phyloP scores from a whole-genome alignment of 2,113 vertebrate species.

The Gymnocephalus cernua region DNA sequence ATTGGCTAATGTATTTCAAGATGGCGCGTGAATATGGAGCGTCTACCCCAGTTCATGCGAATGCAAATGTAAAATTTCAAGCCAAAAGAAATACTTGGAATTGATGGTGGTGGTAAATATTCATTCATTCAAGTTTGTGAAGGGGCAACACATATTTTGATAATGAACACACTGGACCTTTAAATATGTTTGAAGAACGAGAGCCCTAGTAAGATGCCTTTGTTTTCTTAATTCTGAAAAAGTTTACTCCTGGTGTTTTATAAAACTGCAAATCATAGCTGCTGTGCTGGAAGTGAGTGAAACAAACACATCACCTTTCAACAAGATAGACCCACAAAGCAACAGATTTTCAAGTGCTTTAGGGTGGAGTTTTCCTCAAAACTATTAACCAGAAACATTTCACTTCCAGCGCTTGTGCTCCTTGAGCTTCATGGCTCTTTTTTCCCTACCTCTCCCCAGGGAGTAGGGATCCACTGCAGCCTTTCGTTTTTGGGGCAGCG shows the following conservation, averaged over 20 bases:
- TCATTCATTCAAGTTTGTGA: too few relatives aligned
- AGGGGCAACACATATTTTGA: too few relatives aligned
- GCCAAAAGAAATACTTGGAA: too few relatives aligned
- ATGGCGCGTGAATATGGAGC: too few relatives aligned
- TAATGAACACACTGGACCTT: too few relatives aligned
- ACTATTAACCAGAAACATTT: neutral
- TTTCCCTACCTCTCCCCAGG: constrained; percentile 92
- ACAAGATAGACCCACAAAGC: constrained; percentile 1
- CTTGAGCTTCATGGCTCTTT: neutral
- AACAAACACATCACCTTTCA: neutral
- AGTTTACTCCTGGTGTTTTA: neutral
- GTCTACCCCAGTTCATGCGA: too few relatives aligned
- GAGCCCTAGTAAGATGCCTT: neutral
- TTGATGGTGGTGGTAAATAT: too few relatives aligned
- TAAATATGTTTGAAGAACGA: constrained; percentile 13
- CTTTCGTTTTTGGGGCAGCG: constrained; percentile 93
- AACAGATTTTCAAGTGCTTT: neutral
- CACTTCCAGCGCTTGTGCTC: neutral
- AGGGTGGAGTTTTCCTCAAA: neutral
- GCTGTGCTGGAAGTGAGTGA: neutral
- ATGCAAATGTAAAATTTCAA: too few relatives aligned
- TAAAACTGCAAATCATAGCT: neutral
- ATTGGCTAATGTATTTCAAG: too few relatives aligned
- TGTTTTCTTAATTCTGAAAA: neutral
- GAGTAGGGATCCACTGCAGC: constrained; percentile 90